Evolutionary conservation across 2,888 invertebrate species (phyloP).

Genomic region (Perithous albicinctus): DNA sequence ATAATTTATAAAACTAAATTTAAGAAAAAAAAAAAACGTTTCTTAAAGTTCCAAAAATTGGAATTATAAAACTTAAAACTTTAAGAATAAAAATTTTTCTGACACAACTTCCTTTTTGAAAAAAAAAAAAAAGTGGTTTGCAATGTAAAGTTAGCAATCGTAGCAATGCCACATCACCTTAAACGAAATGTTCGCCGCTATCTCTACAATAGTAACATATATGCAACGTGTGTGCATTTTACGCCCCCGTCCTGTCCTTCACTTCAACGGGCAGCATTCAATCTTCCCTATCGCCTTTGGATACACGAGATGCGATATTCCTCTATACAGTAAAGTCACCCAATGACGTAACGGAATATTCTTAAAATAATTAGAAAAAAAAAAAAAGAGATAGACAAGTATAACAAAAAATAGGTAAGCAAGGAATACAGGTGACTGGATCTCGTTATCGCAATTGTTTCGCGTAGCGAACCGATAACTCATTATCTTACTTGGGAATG

Average conservation of each 20-base stretch:
- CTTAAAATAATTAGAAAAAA: background rate
- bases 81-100: too few relatives aligned
- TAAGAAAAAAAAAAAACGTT: too few relatives aligned
- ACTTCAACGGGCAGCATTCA: background rate
- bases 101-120: too few relatives aligned
- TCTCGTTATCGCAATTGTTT: conserved; percentile 1
- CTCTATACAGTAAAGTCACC: background rate
- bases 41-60: too few relatives aligned
- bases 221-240: background rate
- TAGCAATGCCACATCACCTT: background rate
- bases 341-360: conserved; percentile 14
- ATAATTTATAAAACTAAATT: too few relatives aligned
- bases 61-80: too few relatives aligned
- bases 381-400: background rate
- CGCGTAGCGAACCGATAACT: background rate
- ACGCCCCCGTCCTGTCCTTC: background rate
- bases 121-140: too few relatives aligned
- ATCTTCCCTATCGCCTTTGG: background rate
- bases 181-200: background rate
- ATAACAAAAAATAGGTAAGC: background rate
- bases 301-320: background rate
- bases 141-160: too few relatives aligned
- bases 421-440: background rate
- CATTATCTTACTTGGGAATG: background rate
- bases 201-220: background rate